These are phyloP conservation scores for Synergus laeviventris DNA, from an alignment of 2,888 invertebrate species.

Conservation along the genomic window DNA sequence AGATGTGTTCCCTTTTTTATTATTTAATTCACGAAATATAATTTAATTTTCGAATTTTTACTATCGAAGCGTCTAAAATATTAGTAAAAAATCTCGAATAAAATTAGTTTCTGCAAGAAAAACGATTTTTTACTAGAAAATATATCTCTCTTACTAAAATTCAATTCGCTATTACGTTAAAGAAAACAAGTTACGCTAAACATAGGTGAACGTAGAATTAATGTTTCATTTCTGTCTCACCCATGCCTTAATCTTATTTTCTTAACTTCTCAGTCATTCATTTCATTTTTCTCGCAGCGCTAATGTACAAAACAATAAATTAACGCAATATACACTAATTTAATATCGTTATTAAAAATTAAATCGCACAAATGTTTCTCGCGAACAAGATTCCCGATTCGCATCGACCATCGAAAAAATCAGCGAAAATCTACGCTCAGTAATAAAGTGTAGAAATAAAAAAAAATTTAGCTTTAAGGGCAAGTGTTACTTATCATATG, in stretches of 20 bases:
- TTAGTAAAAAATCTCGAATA: conserved; percentile 48
- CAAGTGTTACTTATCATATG: no score
- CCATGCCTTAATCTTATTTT: background rate
- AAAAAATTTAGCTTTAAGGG: background rate
- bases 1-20: no score
- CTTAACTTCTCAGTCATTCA: conserved; percentile 20
- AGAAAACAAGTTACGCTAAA: conserved; percentile 17
- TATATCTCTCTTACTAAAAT: conserved; percentile 22
- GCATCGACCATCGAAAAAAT: conserved; percentile 57
- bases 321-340: conserved; percentile 60
- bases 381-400: conserved; percentile 61
- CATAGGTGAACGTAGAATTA: conserved; percentile 14
- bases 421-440: background rate
- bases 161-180: background rate
- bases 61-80: background rate
- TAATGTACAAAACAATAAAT: conserved; percentile 69
- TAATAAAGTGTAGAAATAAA: background rate
- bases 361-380: conserved; percentile 39
- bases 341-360: conserved; percentile 21
- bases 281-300: conserved; percentile 41
- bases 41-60: background rate
- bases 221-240: conserved; percentile 2
- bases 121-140: conserved; percentile 13
- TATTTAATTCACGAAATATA: background rate
- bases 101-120: background rate